These are phyloP conservation scores for Lophius americanus DNA, from an alignment of 2,797 vertebrate genomes.

Conservation along the genomic window DNA sequence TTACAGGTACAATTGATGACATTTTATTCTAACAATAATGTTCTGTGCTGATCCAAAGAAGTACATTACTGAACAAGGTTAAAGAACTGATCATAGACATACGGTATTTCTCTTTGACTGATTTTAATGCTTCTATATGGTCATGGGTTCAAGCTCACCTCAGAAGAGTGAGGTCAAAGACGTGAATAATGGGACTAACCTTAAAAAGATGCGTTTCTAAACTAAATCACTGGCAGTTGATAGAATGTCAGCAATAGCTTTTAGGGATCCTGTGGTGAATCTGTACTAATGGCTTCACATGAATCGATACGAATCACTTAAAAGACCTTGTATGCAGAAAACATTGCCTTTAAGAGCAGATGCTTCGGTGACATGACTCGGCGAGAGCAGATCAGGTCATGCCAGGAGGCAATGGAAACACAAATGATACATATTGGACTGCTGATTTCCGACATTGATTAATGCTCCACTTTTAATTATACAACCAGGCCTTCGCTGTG, in stretches of 20 bases:
- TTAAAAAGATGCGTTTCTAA: conserved; percentile 32
- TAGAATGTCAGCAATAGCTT: conserved; percentile 43
- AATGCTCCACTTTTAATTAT: conserved; percentile 41
- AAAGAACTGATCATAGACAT: no score
- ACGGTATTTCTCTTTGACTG: no score
- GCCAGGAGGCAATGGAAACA: conserved; percentile 15
- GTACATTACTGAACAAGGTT: no score
- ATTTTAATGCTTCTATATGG: no score
- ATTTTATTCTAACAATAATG: no score
- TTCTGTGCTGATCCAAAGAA: no score
- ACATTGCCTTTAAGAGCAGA: conserved; percentile 29
- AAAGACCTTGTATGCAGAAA: conserved; percentile 38
- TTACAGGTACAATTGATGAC: no score
- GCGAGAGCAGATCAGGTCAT: conserved; percentile 21
- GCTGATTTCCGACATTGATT: conserved; percentile 38
- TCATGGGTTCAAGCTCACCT: no score
- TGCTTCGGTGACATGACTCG: conserved; percentile 9
- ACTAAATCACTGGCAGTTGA: conserved; percentile 37
- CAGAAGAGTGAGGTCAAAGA: conserved; percentile 3
- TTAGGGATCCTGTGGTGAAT: conserved; percentile 37
- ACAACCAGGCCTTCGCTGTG: background rate
- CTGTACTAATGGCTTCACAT: conserved; percentile 39
- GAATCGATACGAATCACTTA: conserved; percentile 68
- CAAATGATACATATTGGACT: conserved; percentile 21
- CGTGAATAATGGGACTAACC: conserved; percentile 32